Evolutionary conservation across 2,888 invertebrate species (phyloP).

Genomic region (Archips xylosteana): DNA sequence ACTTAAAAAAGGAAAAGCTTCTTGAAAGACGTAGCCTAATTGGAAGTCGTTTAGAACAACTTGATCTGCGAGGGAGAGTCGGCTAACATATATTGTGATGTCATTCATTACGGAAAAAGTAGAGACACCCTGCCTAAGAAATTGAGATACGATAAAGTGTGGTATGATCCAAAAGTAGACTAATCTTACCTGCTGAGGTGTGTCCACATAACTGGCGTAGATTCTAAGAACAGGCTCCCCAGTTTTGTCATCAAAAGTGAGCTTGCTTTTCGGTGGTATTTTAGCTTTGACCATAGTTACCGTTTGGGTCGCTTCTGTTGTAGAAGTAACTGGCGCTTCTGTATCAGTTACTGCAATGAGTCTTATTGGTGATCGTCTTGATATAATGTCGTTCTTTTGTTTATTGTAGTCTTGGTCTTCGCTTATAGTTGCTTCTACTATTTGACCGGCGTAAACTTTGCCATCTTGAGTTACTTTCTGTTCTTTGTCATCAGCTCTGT

Average conservation of each 20-base stretch:
- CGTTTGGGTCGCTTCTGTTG: slow-evolving; percentile 54
- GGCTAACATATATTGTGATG: too few species aligned
- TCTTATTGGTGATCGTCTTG: slow-evolving; percentile 70
- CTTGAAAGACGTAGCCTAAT: too few species aligned
- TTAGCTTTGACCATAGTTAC: slow-evolving; percentile 70
- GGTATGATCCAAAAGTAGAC: neutral
- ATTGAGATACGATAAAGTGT: neutral
- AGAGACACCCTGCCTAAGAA: too few species aligned
- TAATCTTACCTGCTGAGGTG: slow-evolving; percentile 64
- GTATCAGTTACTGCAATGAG: slow-evolving; percentile 66
- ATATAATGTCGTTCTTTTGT: slow-evolving; percentile 64
- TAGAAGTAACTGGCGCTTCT: slow-evolving; percentile 51
- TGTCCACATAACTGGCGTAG: slow-evolving; percentile 80
- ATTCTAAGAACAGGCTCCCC: slow-evolving; percentile 83
- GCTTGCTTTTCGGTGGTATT: slow-evolving; percentile 75
- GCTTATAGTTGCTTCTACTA: slow-evolving; percentile 74
- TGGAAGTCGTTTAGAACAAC: too few species aligned
- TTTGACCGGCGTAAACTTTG: slow-evolving; percentile 73
- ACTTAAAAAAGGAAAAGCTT: too few species aligned
- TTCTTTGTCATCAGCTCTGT: slow-evolving; percentile 67
- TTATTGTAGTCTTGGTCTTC: slow-evolving; percentile 77
- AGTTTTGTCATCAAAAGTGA: slow-evolving; percentile 76
- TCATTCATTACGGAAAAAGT: too few species aligned
- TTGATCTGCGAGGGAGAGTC: too few species aligned
- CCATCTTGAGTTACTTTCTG: slow-evolving; percentile 68